Base-by-base conservation (phyloP, 2,113 vertebrate species). In the Hylia prasina region DNA sequence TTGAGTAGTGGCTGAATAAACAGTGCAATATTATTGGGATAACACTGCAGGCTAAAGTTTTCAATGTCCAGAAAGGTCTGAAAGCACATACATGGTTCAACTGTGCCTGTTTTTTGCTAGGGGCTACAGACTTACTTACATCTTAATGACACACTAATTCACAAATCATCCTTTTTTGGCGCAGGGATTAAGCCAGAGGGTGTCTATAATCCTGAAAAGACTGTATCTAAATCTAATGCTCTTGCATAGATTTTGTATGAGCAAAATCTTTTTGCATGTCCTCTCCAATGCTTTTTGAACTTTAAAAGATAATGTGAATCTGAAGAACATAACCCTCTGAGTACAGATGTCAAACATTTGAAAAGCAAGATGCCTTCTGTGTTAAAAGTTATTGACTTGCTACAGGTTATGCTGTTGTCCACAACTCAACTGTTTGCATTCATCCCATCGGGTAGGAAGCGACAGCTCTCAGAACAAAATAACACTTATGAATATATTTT, bases 401-500 rank as follows among this genome's bases (percentile, higher is more conserved):
- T 85, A 30, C 27, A 37, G 11, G 16, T 80, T 82, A 50, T 1
- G 2, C 25, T 89, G 35, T 37, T 90, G 83, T 53, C 89, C 51
- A 31, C 51, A 68, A 60, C 54, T 42, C 15, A 50, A 22, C 18
- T 11, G 8, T 39, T 82, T 40, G 8, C 37, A 33, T 81, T 71
- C 47, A 35, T 39, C 53, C 54, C 37, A 39, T 76, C 3, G 9
- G 60, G 64, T 25, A 78, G 61, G 66, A 80, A 92, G 54, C 53
- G 31, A 60, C 56, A 91, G 78, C 35, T 78, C 78, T 95, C 28
- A 64, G 48, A 94, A 77, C 61, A 94, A 87, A 96, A 28, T 66
- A 93, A 82, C 21, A 37, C 30, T 87, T 68, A 70, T 10, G 53
- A 93, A 58, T 44, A 89, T 94, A 89, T 95, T 95, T 97, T 95